phyloP scores from a whole-genome alignment of 1,140 invertebrate genomes.

The Brachionus rotundiformis region DNA sequence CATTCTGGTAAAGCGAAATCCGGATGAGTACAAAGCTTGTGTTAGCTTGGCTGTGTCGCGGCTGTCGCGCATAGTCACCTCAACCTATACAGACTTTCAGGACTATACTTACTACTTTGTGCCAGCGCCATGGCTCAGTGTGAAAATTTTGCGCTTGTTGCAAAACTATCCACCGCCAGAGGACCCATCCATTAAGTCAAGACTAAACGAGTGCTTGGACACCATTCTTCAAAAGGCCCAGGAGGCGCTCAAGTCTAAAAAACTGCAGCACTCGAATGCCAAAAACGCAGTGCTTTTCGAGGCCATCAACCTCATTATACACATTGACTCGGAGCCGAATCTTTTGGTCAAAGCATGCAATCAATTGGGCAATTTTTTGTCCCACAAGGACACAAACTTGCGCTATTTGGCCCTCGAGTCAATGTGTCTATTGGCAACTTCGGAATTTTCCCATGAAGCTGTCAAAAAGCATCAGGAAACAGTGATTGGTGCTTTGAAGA shows the following conservation, averaged over 20 bases:
- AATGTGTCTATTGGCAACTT: slow-evolving; percentile 98
- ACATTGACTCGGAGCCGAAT: slow-evolving; percentile 96
- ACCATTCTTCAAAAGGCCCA: slow-evolving; percentile 99
- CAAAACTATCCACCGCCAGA: slow-evolving; percentile 98
- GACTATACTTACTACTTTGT: slow-evolving; percentile 99
- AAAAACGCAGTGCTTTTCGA: slow-evolving; percentile 99
- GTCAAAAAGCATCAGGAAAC: slow-evolving; percentile 99
- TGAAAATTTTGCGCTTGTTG: slow-evolving; percentile 89
- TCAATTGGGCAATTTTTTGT: slow-evolving; percentile 95
- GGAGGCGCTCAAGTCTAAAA: slow-evolving; percentile 99
- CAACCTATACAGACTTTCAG: slow-evolving; percentile 95
- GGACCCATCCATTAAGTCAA: slow-evolving; percentile 87
- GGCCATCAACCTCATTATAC: slow-evolving; percentile 98
- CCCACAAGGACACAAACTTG: slow-evolving; percentile 96
- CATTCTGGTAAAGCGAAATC: slow-evolving; percentile 94
- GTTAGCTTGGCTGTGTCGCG: slow-evolving; percentile 95
- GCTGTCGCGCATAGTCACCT: slow-evolving; percentile 91
- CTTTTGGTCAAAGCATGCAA: slow-evolving; percentile 95
- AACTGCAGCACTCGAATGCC: slow-evolving; percentile 99
- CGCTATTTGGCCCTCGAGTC: slow-evolving; percentile 94
- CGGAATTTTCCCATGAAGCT: slow-evolving; percentile 98
- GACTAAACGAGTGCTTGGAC: slow-evolving; percentile 95
- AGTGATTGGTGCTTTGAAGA: slow-evolving; percentile 96
- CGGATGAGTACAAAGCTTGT: slow-evolving; percentile 98
- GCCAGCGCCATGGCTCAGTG: slow-evolving; percentile 97